Evolutionary conservation across 1,140 invertebrate species (phyloP), one percentile per base, ranked within the genome.

Genomic region (Augochlora pura): DNA sequence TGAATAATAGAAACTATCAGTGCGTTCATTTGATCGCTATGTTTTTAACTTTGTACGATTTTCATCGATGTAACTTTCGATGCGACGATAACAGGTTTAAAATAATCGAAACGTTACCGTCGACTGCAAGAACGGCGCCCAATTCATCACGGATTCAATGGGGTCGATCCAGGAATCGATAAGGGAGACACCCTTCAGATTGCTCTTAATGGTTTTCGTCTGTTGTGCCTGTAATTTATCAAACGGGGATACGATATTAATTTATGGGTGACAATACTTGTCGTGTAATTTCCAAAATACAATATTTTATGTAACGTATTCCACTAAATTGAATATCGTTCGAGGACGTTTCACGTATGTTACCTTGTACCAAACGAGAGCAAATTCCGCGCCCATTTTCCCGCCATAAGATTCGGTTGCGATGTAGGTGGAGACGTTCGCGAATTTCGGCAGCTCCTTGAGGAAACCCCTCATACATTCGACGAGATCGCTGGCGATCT

Each of bases 151-250:
- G 23, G 96, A 96, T 88, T 98, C 96, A 62, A 97, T 94, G 0
- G 97, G 97, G 23, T 96, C 96, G 68, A 98, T 97, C 97, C 97
- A 98, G 0, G 97, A 95, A 90, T 98, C 97, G 4, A 97, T 97
- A 88, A 98, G 94, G 0, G 95, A 96, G 16, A 98, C 94, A 1
- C 97, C 97, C 81, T 94, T 94, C 59, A 98, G 94, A 81, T 97
- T 97, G 60, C 95, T 96, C 32, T 93, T 93, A 1, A 98, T 94
- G 65, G 93, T 93, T 1, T 94, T 95, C 1, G 88, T 89, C 82
- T 94, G 81, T 81, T 96, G 95, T 60, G 95, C 96, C 95, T 97
- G 86, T 68, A 39, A 21, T 69, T 49, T 16, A n/a, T n/a, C n/a
- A 2, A 27, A 70, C 39, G n/a, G 14, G 23, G 25, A 6, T 16